Conservation (phyloP, 2,888 invertebrate genomes). For the Tachina grossa region DNA sequence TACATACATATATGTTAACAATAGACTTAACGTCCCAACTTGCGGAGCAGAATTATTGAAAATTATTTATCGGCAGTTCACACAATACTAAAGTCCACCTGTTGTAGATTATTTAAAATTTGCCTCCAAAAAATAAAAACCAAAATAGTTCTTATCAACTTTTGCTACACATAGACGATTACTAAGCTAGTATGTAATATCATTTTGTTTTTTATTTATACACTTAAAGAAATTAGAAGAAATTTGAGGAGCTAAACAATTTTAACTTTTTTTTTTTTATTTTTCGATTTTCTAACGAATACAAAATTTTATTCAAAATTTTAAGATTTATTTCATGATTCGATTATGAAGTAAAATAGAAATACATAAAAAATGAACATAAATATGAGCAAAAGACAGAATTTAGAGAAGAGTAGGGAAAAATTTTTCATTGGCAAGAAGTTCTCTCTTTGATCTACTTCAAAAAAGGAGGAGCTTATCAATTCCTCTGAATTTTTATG, state of each 20-base stretch:
- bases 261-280: no score
- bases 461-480: no score
- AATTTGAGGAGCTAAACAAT: background rate
- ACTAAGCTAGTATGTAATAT: constrained; percentile 2
- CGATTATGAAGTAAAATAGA: no score
- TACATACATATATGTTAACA: background rate
- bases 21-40: constrained; percentile 27
- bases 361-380: no score
- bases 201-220: background rate
- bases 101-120: constrained; percentile 53
- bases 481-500: no score
- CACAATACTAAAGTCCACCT: constrained; percentile 64
- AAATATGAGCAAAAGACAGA: no score
- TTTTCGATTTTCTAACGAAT: no score
- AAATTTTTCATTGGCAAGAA: no score
- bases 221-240: constrained; percentile 31
- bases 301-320: no score
- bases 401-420: no score
- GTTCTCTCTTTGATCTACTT: no score
- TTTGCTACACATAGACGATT: constrained; percentile 38
- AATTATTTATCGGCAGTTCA: constrained; percentile 55
- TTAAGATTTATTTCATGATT: no score
- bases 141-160: constrained; percentile 57
- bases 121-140: constrained; percentile 36
- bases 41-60: constrained; percentile 32